Evolutionary conservation across 1,140 invertebrate species (phyloP).

Genomic region (Heterodera carotae): DNA sequence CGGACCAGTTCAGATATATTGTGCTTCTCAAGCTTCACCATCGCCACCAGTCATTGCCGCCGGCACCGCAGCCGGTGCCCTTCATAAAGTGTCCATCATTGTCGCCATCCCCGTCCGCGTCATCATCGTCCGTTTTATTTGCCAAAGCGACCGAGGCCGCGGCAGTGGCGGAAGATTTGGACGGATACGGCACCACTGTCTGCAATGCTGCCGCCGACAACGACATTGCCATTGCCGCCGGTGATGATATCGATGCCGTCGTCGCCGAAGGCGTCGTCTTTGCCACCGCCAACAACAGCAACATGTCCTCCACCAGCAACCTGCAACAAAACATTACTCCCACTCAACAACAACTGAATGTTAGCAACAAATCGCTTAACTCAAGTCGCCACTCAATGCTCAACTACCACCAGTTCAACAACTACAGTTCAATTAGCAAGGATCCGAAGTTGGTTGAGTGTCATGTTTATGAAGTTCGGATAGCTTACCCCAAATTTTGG

Average conservation of each 20-base stretch:
- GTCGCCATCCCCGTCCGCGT: neutral
- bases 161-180: neutral
- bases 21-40: slow-evolving; percentile 51
- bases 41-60: neutral
- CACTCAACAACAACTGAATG: neutral
- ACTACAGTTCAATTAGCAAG: slow-evolving; percentile 22
- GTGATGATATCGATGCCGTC: slow-evolving; percentile 8
- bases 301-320: slow-evolving; percentile 16
- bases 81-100: neutral
- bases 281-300: neutral
- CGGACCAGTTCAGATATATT: slow-evolving; percentile 41
- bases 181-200: too few species aligned
- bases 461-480: too few species aligned
- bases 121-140: slow-evolving; percentile 1
- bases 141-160: neutral
- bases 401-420: slow-evolving; percentile 22
- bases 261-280: too few species aligned
- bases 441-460: slow-evolving; percentile 35
- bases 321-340: neutral
- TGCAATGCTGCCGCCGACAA: too few species aligned
- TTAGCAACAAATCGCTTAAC: slow-evolving; percentile 11
- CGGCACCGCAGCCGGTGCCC: too few species aligned
- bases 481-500: too few species aligned
- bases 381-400: slow-evolving; percentile 11
- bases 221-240: too few species aligned